A percentile compares a stretch with the other conserved stretches of the same genome.
These are phyloP conservation scores for Geococcyx californianus DNA, from an alignment of 2,113 vertebrate species.

Conservation along the genomic window DNA sequence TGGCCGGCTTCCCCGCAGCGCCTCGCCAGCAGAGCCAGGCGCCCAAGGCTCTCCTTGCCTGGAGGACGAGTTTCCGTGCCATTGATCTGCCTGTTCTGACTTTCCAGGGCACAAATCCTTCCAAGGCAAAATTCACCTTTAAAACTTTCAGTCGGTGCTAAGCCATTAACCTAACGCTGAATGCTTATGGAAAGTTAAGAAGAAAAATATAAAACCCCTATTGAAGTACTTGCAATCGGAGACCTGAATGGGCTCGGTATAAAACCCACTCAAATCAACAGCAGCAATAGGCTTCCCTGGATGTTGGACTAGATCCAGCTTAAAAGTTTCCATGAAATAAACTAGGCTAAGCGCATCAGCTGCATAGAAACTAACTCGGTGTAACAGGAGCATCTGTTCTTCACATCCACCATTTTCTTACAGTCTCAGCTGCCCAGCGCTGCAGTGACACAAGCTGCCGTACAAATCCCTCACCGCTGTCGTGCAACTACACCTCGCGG, in stretches of 20 bases:
- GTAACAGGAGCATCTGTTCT: constrained; percentile 61
- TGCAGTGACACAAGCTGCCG: background rate
- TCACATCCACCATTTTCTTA: constrained; percentile 15
- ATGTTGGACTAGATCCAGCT: constrained; percentile 40
- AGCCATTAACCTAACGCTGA: background rate
- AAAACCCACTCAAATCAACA: background rate
- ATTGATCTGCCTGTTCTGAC: background rate
- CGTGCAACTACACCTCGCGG: background rate
- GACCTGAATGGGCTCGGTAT: constrained; percentile 34
- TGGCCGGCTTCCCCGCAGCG: background rate
- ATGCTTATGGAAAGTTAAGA: background rate
- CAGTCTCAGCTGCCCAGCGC: background rate
- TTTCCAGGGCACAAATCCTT: background rate
- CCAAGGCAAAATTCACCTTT: background rate
- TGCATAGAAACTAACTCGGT: constrained; percentile 43
- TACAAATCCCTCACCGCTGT: background rate
- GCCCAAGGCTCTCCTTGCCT: background rate
- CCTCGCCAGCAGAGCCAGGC: background rate
- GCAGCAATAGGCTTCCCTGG: constrained; percentile 37
- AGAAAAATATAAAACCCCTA: background rate
- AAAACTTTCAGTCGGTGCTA: background rate
- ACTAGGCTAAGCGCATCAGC: constrained; percentile 55
- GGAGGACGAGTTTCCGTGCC: background rate
- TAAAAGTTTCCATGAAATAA: constrained; percentile 58
- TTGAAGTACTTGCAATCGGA: constrained; percentile 31